These are phyloP conservation scores for Agonopterix arenella DNA, from an alignment of 2,888 invertebrate species.

Conservation along the genomic window DNA sequence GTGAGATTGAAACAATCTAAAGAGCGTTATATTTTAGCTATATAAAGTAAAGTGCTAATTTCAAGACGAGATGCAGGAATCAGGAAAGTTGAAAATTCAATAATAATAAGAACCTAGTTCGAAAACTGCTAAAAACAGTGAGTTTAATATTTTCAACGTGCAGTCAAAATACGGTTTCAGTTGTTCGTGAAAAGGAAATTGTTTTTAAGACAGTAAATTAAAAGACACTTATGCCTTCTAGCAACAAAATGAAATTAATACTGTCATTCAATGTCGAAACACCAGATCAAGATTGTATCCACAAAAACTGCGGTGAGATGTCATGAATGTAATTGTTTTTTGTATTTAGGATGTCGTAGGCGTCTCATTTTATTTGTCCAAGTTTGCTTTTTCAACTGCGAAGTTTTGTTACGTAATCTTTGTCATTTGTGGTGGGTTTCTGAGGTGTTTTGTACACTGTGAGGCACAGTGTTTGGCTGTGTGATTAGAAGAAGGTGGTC, in stretches of 20 bases:
- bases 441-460: slow-evolving; percentile 6
- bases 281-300: slow-evolving; percentile 32
- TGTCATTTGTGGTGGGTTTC: not conserved
- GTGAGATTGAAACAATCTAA: not conserved
- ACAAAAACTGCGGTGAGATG: slow-evolving; percentile 39
- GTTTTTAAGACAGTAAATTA: too few species aligned
- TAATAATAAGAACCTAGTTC: too few species aligned
- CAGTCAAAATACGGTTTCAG: too few species aligned
- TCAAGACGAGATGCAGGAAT: too few species aligned
- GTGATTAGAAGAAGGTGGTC: slow-evolving; percentile 21
- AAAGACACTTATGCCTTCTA: too few species aligned
- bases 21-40: not conserved
- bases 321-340: slow-evolving; percentile 56
- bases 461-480: slow-evolving; percentile 16
- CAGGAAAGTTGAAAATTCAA: too few species aligned
- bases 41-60: too few species aligned
- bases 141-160: too few species aligned
- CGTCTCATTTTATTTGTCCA: slow-evolving; percentile 39
- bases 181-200: too few species aligned
- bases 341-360: slow-evolving; percentile 42
- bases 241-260: slow-evolving; percentile 43
- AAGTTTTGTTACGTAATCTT: not conserved
- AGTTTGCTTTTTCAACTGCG: slow-evolving; percentile 22
- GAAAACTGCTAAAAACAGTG: too few species aligned
- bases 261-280: slow-evolving; percentile 54